These are phyloP conservation scores for Eptesicus fuscus DNA, from an alignment of 2,113 vertebrate species.

Conservation along the genomic window DNA sequence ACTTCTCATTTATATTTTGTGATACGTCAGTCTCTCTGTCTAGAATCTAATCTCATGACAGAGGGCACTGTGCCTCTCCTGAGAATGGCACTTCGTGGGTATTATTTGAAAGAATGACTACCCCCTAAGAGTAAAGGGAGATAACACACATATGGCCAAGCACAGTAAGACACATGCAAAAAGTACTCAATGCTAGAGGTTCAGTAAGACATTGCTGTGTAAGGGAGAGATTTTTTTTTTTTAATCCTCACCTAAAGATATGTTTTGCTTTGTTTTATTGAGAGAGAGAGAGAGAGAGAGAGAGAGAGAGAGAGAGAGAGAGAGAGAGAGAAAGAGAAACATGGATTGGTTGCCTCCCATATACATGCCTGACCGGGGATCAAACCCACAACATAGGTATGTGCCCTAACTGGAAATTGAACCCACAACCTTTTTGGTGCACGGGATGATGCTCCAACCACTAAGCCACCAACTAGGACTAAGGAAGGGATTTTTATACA, in stretches of 20 bases:
- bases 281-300: too few species aligned
- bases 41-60: background rate
- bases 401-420: background rate
- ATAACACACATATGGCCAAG: rapidly evolving
- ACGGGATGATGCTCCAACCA: background rate
- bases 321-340: background rate
- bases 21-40: background rate
- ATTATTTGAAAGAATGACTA: background rate
- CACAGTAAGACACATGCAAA: background rate
- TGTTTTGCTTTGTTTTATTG: background rate
- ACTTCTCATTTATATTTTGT: background rate
- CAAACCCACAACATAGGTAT: background rate
- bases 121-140: background rate
- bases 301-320: too few species aligned
- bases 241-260: background rate
- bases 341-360: background rate
- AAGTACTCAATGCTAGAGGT: too few species aligned
- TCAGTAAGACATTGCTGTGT: background rate
- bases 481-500: background rate
- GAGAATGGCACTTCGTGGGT: background rate
- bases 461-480: background rate
- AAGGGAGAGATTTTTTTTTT: background rate
- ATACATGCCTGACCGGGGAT: background rate
- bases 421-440: background rate
- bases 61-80: rapidly evolving